Percentiles rank a stretch among this genome's conserved stretches.
Evolutionary conservation across 2,113 vertebrate species (phyloP).

Genomic region (Chinchilla lanigera): DNA sequence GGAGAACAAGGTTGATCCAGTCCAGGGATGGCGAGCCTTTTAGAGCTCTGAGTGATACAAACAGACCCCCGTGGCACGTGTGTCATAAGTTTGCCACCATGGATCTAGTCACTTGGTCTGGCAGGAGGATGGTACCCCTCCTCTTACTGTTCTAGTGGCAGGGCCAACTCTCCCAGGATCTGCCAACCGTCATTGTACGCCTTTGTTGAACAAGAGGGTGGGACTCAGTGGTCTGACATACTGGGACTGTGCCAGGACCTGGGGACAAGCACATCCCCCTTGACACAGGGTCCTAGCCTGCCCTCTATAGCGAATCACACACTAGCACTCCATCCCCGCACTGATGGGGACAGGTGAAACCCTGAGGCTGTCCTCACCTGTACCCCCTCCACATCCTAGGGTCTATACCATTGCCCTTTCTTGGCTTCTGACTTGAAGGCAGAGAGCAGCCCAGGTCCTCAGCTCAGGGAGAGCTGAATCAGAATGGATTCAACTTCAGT

Average conservation of each 20-base stretch:
- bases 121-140: background rate
- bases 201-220: rapidly evolving
- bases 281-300: background rate
- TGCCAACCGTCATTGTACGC: background rate
- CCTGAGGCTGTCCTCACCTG: background rate
- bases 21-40: background rate
- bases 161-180: background rate
- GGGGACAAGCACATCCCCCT: too few species aligned
- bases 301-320: background rate
- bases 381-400: too few species aligned
- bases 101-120: background rate
- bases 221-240: background rate
- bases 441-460: background rate
- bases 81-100: background rate
- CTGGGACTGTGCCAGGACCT: background rate
- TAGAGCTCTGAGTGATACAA: background rate
- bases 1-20: background rate
- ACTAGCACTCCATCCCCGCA: background rate
- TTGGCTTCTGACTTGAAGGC: background rate
- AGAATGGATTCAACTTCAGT: background rate
- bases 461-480: rapidly evolving
- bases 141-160: background rate
- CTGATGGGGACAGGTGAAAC: background rate
- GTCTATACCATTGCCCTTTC: background rate
- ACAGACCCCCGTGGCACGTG: background rate